Evolutionary conservation across 2,113 vertebrate species (phyloP).

Genomic region (Chelonoidis abingdonii): DNA sequence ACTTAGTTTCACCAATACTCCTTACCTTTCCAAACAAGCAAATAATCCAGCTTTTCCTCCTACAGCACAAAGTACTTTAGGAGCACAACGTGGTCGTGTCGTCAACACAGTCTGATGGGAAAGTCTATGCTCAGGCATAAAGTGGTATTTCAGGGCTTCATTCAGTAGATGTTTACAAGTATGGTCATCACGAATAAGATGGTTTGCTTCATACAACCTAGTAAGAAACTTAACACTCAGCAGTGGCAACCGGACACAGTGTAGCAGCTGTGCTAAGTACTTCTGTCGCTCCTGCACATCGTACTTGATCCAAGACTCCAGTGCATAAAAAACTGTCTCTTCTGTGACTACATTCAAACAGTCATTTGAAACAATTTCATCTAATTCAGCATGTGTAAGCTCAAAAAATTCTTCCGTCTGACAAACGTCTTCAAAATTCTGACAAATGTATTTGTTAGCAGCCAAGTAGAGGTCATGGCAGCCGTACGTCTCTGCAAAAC

Average conservation of each 20-base stretch:
- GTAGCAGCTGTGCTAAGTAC: slow-evolving; percentile 92
- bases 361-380: slow-evolving; percentile 97
- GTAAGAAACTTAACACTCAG: slow-evolving; percentile 98
- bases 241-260: slow-evolving; percentile 94
- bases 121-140: slow-evolving; percentile 98
- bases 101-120: slow-evolving; percentile 94
- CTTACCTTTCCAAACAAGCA: slow-evolving; percentile 95
- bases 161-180: slow-evolving; percentile 97
- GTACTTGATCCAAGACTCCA: slow-evolving; percentile 98
- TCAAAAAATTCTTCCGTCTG: slow-evolving; percentile 97
- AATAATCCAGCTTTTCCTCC: slow-evolving; percentile 98
- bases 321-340: slow-evolving; percentile 94
- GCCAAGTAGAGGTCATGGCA: slow-evolving; percentile 95
- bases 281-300: slow-evolving; percentile 95
- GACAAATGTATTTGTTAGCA: slow-evolving; percentile 95
- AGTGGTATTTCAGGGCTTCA: slow-evolving; percentile 98
- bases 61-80: slow-evolving; percentile 95
- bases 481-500: slow-evolving; percentile 97
- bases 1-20: accelerated
- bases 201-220: slow-evolving; percentile 96
- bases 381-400: slow-evolving; percentile 91
- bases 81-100: slow-evolving; percentile 92
- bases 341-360: slow-evolving; percentile 96
- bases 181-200: slow-evolving; percentile 97
- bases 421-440: slow-evolving; percentile 97